Conservation (phyloP, 2,113 vertebrate genomes). For the Mungos mungo region DNA sequence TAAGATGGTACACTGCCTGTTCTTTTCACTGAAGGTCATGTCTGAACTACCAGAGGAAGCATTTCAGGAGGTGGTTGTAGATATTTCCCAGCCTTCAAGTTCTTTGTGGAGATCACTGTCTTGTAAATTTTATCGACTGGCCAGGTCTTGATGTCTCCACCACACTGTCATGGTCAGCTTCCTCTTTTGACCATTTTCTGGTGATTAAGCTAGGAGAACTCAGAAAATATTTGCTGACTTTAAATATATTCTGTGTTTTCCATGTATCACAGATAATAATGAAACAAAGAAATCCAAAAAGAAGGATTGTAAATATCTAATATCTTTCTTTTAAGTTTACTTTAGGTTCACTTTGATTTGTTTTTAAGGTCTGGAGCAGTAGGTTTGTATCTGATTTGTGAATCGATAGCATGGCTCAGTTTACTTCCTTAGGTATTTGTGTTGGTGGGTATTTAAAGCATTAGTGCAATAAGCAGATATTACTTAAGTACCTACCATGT, state of each 20-base stretch:
- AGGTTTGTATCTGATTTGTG: neutral
- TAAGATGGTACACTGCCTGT: neutral
- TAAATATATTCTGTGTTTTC: neutral
- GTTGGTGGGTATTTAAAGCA: neutral
- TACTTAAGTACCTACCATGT: neutral
- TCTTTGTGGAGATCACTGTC: neutral
- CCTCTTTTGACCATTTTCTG: neutral
- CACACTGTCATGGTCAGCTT: neutral
- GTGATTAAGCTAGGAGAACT: neutral
- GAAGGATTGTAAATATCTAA: neutral
- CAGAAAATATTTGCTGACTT: neutral
- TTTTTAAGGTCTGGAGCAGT: neutral
- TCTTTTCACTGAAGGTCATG: slow-evolving; percentile 39
- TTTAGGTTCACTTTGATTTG: neutral
- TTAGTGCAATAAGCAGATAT: neutral
- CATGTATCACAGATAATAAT: neutral
- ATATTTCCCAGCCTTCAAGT: slow-evolving; percentile 30
- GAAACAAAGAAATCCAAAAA: neutral
- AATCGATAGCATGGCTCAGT: neutral
- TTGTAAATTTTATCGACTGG: neutral
- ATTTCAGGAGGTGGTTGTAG: slow-evolving; percentile 48
- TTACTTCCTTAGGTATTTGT: neutral
- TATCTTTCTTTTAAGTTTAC: neutral
- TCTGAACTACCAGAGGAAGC: slow-evolving; percentile 30
- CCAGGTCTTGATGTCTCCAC: neutral